Evolutionary conservation across 2,888 invertebrate genomes (phyloP).

Genomic region (Carcina quercana): DNA sequence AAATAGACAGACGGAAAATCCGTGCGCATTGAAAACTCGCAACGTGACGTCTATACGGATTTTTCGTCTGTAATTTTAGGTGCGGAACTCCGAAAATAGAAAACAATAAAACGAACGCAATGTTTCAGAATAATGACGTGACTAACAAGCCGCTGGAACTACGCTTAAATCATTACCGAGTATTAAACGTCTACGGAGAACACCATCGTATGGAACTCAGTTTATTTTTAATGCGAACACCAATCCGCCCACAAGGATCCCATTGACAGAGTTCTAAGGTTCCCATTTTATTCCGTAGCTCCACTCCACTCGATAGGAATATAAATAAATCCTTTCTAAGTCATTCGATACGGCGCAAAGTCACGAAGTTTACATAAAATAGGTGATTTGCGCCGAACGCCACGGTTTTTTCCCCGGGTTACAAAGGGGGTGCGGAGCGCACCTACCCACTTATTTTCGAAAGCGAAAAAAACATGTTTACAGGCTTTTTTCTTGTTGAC

Average conservation of each 20-base stretch:
- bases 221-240: conserved; percentile 45
- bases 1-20: no score
- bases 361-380: conserved; percentile 75
- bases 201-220: conserved; percentile 28
- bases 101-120: conserved; percentile 12
- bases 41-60: no score
- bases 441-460: conserved; percentile 41
- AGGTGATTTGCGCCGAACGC: conserved; percentile 66
- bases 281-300: conserved; percentile 35
- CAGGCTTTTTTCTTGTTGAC: conserved; percentile 46
- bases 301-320: conserved; percentile 32
- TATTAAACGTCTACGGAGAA: conserved; percentile 29
- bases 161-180: conserved; percentile 40
- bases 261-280: conserved; percentile 43
- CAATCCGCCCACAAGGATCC: conserved; percentile 40
- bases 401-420: conserved; percentile 48
- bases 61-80: neutral
- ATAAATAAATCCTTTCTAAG: conserved; percentile 70
- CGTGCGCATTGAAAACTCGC: no score
- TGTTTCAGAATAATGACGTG: conserved; percentile 28
- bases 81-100: conserved; percentile 8
- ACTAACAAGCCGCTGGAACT: conserved; percentile 42
- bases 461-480: conserved; percentile 63
- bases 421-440: conserved; percentile 39
- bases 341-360: conserved; percentile 69